A percentile compares a stretch with the other conserved stretches of the same genome.
These are phyloP conservation scores for Syngnathus rostellatus DNA, from an alignment of 2,797 vertebrate species.

Conservation along the genomic window DNA sequence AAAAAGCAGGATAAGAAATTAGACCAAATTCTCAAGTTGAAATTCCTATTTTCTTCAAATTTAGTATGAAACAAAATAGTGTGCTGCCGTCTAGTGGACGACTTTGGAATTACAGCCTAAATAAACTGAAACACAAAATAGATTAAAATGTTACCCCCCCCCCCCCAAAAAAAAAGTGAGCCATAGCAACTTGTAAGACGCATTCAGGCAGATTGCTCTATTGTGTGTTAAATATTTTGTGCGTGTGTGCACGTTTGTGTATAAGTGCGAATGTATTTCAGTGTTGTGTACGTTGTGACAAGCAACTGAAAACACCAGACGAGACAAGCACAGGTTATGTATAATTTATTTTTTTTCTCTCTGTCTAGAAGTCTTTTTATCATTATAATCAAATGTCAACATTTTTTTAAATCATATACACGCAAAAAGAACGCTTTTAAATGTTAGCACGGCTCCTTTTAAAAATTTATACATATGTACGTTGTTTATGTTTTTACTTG, in stretches of 20 bases:
- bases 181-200: no score
- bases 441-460: constrained; percentile 86
- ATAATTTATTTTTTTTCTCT: constrained; percentile 67
- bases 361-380: constrained; percentile 71
- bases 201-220: no score
- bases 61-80: no score
- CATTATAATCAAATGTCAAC: constrained; percentile 86
- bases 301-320: constrained; percentile 3
- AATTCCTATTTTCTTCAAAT: no score
- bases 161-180: no score
- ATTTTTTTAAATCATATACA: constrained; percentile 96
- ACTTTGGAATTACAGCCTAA: no score
- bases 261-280: no score
- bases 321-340: constrained; percentile 52
- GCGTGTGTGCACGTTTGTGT: neutral
- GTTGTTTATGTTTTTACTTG: constrained; percentile 65
- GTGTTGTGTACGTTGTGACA: neutral
- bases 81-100: no score
- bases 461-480: constrained; percentile 95
- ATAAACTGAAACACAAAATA: no score
- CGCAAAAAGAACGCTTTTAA: constrained; percentile 79
- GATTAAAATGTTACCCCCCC: no score
- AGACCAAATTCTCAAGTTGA: no score
- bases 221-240: neutral
- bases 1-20: no score